phyloP scores from a whole-genome alignment of 64 coral and sea anemone genomes.

The Montipora cactus region DNA sequence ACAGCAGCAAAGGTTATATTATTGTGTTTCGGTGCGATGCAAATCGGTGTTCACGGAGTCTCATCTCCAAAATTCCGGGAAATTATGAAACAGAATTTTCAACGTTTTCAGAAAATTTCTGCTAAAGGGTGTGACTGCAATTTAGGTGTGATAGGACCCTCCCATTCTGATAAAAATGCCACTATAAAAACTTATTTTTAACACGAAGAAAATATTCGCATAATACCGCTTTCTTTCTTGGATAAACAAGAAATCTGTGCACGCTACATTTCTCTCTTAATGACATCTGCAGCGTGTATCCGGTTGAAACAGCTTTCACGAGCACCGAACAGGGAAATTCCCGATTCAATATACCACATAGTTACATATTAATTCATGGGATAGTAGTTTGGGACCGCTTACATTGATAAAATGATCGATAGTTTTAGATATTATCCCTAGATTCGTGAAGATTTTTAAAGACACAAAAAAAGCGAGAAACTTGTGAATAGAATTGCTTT shows the following conservation, averaged over 20 bases:
- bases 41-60: neutral
- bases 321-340: neutral
- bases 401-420: neutral
- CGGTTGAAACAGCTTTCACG: neutral
- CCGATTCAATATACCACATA: neutral
- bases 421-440: no score
- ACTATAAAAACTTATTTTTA: neutral
- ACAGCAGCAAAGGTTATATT: no score
- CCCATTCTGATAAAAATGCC: neutral
- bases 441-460: no score
- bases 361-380: no score
- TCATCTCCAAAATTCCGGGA: neutral
- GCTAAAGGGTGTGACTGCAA: conserved; percentile 8
- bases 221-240: neutral
- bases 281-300: neutral
- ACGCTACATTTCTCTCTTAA: neutral
- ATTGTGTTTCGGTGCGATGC: neutral
- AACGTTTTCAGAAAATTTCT: neutral
- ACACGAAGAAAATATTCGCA: neutral
- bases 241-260: neutral
- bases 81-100: neutral
- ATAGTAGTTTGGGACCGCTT: no score
- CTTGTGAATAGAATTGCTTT: no score
- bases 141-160: neutral
- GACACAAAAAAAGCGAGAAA: no score